Conservation (phyloP, 2,113 vertebrate species). For the Cololabis saira region DNA sequence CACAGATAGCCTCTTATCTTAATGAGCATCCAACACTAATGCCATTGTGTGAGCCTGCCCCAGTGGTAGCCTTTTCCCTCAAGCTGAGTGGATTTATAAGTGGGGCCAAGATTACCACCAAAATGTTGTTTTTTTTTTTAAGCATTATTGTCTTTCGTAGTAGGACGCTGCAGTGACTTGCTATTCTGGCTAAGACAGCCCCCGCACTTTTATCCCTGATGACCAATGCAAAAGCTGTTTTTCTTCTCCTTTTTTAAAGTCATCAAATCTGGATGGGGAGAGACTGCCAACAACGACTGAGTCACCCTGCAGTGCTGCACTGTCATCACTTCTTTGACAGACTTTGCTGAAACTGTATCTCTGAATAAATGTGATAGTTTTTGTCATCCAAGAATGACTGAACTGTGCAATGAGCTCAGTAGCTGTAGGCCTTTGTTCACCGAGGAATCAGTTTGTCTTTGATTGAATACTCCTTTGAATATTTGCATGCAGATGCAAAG, state of each 20-base stretch:
- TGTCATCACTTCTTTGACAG: slow-evolving; percentile 43
- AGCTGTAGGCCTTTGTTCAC: slow-evolving; percentile 45
- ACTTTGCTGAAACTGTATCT: slow-evolving; percentile 12
- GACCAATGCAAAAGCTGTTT: slow-evolving; percentile 50
- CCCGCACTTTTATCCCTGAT: slow-evolving; percentile 43
- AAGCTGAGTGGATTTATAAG: slow-evolving; percentile 60
- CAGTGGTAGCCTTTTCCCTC: slow-evolving; percentile 55
- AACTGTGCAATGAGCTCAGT: slow-evolving; percentile 45
- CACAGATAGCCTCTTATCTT: slow-evolving; percentile 72
- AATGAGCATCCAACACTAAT: slow-evolving; percentile 73
- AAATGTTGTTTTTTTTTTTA: slow-evolving; percentile 42
- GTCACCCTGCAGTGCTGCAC: slow-evolving; percentile 53
- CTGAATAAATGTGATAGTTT: slow-evolving; percentile 49
- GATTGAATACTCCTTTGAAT: slow-evolving; percentile 44
- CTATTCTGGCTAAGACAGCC: slow-evolving; percentile 55
- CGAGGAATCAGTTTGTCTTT: slow-evolving; percentile 41
- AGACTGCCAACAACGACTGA: slow-evolving; percentile 41
- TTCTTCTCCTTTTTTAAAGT: too few species aligned
- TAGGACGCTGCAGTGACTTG: slow-evolving; percentile 48
- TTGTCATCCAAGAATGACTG: slow-evolving; percentile 46
- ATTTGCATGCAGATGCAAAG: slow-evolving; percentile 32
- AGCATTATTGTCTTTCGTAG: slow-evolving; percentile 48
- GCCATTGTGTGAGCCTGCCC: slow-evolving; percentile 64
- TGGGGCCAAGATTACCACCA: slow-evolving; percentile 44
- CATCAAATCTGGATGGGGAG: too few species aligned